Conservation (phyloP, 2,888 invertebrate species). For the Lamellibrachia columna region DNA sequence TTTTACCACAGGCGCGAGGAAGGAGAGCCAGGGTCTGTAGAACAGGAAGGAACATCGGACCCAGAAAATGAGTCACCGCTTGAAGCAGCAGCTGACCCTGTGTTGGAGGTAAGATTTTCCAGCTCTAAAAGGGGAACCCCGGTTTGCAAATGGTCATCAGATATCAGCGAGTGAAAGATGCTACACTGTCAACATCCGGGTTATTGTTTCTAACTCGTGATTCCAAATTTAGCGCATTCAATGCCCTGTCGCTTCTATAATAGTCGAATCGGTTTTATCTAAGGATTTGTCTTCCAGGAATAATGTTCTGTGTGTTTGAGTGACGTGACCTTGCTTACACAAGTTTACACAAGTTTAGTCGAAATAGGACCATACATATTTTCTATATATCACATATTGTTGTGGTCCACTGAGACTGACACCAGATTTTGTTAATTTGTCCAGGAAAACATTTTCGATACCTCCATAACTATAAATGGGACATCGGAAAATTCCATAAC, state of each 20-base stretch:
- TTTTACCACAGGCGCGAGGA: background rate
- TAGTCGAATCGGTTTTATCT: background rate
- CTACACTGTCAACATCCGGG: background rate
- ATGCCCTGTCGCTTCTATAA: background rate
- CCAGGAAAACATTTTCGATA: too few species aligned
- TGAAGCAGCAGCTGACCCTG: background rate
- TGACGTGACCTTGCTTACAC: too few species aligned
- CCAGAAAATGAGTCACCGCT: background rate
- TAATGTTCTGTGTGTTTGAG: too few species aligned
- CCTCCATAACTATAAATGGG: too few species aligned
- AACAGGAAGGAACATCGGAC: background rate
- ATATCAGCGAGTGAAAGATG: background rate
- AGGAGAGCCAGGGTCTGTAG: background rate
- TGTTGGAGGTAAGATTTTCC: background rate
- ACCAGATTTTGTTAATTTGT: background rate
- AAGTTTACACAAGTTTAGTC: background rate
- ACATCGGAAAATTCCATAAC: too few species aligned
- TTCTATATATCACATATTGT: too few species aligned
- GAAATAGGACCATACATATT: too few species aligned
- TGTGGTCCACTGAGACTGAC: background rate
- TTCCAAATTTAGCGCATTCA: background rate
- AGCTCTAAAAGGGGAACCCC: background rate
- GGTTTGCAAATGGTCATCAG: background rate
- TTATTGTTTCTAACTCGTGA: background rate
- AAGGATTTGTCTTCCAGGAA: too few species aligned